Percentiles rank a stretch among this genome's conserved stretches.
Conservation (phyloP, 1,140 invertebrate genomes). For the Magallana ariakensis region DNA sequence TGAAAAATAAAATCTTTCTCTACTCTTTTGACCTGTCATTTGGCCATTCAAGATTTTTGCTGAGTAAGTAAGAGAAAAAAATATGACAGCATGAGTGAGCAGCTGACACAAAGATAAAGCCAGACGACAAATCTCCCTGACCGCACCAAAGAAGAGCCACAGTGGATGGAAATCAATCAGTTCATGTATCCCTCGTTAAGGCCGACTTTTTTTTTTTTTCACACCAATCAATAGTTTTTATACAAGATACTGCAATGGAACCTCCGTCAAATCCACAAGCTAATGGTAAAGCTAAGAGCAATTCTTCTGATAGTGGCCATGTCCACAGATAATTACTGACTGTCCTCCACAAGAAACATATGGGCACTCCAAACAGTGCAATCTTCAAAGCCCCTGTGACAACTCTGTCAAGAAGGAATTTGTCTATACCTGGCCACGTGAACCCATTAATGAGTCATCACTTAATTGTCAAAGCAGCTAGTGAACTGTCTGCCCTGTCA, state of each 20-base stretch:
- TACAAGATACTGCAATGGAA: slow-evolving; percentile 5
- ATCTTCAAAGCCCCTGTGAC: background rate
- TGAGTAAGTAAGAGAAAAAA: too few relatives aligned
- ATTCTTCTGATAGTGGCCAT: too few relatives aligned
- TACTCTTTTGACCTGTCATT: too few relatives aligned
- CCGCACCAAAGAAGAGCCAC: too few relatives aligned
- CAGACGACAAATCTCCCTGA: too few relatives aligned
- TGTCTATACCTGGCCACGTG: slow-evolving; percentile 12
- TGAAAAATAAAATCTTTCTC: too few relatives aligned
- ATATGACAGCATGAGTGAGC: too few relatives aligned
- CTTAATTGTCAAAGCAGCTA: background rate
- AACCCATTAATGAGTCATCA: slow-evolving; percentile 24
- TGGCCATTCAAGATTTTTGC: too few relatives aligned
- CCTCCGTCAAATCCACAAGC: background rate
- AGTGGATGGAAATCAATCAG: background rate
- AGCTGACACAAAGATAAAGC: too few relatives aligned
- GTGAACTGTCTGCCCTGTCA: background rate
- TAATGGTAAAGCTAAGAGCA: background rate
- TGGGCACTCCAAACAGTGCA: background rate
- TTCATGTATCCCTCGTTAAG: background rate
- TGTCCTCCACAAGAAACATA: background rate
- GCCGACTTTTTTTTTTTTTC: background rate
- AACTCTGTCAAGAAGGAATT: background rate
- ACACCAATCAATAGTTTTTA: slow-evolving; percentile 19
- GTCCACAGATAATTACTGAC: background rate